Percentiles rank a stretch among this genome's conserved stretches.
Conservation (phyloP, 2,888 invertebrate genomes). For the Stenoptilia bipunctidactyla region DNA sequence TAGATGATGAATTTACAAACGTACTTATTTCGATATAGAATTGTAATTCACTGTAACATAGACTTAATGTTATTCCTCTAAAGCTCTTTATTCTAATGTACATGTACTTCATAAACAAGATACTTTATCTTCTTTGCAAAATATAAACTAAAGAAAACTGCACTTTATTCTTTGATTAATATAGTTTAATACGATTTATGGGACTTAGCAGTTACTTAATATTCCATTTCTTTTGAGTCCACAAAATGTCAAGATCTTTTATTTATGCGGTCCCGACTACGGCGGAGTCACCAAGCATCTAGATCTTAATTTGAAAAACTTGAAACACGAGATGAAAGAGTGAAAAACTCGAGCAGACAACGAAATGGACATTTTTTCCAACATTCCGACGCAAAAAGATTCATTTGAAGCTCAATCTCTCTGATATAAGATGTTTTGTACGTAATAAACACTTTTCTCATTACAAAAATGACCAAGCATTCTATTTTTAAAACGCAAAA, state of each 20-base stretch:
- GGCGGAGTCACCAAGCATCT: neutral
- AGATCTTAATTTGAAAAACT: slow-evolving; percentile 1
- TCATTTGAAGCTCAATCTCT: neutral
- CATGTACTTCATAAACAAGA: too few relatives aligned
- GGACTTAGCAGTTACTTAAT: too few relatives aligned
- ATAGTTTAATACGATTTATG: too few relatives aligned
- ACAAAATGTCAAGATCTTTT: slow-evolving; percentile 1
- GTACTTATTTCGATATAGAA: too few relatives aligned
- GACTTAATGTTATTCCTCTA: too few relatives aligned
- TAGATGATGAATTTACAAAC: too few relatives aligned
- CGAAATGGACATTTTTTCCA: neutral
- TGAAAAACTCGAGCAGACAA: neutral
- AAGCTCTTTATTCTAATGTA: too few relatives aligned
- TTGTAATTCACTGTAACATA: too few relatives aligned
- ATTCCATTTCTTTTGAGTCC: neutral
- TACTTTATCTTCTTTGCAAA: slow-evolving; percentile 1
- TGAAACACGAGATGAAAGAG: neutral
- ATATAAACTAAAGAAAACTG: neutral
- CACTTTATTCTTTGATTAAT: too few relatives aligned
- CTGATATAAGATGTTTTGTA: neutral
- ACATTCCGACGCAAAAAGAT: neutral
- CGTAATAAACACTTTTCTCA: neutral
- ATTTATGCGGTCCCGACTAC: neutral
- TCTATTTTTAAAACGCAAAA: slow-evolving; percentile 7
- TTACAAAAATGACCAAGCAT: neutral